phyloP scores from a whole-genome alignment of 2,888 invertebrate genomes.

The Melikaiella ostensackeni region DNA sequence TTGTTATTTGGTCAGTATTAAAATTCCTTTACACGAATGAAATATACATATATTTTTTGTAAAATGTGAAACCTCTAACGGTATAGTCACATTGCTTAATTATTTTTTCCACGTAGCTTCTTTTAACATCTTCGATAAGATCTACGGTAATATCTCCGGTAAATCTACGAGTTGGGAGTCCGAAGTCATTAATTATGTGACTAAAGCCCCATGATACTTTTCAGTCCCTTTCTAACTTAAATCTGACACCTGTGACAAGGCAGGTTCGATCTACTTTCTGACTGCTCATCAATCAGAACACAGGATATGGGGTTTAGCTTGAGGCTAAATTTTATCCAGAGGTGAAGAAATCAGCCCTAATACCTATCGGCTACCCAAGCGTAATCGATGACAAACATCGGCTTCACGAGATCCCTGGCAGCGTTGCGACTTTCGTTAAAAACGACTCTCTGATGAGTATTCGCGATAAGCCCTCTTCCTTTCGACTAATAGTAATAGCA shows the following conservation, averaged over 20 bases:
- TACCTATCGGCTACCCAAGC: neutral
- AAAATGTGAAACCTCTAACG: too few species aligned
- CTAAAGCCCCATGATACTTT: neutral
- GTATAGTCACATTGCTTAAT: too few species aligned
- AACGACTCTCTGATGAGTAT: neutral
- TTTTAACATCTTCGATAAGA: neutral
- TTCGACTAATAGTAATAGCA: conserved; percentile 39
- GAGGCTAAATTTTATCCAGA: conserved; percentile 1
- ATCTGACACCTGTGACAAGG: conserved; percentile 12
- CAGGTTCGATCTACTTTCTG: conserved; percentile 4
- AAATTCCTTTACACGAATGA: too few species aligned
- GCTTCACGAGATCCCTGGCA: neutral
- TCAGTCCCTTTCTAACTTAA: neutral
- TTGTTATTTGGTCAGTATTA: too few species aligned
- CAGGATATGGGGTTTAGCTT: neutral
- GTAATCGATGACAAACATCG: conserved; percentile 10
- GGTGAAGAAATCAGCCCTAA: conserved; percentile 6
- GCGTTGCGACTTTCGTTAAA: neutral
- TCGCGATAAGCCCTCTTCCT: conserved; percentile 33
- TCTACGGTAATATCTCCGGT: neutral
- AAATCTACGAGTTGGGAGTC: neutral
- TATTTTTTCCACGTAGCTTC: neutral
- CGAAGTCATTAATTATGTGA: neutral
- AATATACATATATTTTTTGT: too few species aligned
- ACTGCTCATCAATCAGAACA: conserved; percentile 15